A percentile compares a stretch with the other conserved stretches of the same genome.
Evolutionary conservation across 2,113 vertebrate genomes (phyloP).

Genomic region (Elephantulus edwardii): DNA sequence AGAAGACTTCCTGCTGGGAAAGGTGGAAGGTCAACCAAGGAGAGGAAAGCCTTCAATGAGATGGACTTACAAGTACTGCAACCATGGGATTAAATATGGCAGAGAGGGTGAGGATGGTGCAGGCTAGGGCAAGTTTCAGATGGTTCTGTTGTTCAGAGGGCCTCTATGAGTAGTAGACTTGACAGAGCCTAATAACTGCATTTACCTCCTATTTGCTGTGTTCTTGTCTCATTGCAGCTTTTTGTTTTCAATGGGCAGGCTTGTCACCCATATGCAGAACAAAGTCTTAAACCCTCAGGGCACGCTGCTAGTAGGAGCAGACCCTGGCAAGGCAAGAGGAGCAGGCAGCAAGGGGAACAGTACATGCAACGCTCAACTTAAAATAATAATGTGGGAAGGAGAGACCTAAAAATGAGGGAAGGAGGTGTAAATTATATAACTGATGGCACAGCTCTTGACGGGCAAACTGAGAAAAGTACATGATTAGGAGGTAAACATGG

Average conservation of each 20-base stretch:
- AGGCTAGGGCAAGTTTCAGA: too few relatives aligned
- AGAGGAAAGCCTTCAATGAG: too few relatives aligned
- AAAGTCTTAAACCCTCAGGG: background rate
- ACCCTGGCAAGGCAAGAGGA: background rate
- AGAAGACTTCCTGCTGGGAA: too few relatives aligned
- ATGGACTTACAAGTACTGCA: too few relatives aligned
- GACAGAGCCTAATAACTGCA: too few relatives aligned
- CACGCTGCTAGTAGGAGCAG: conserved; percentile 4
- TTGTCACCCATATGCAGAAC: background rate
- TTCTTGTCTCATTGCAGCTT: background rate
- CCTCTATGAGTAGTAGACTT: too few relatives aligned
- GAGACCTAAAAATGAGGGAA: conserved; percentile 72
- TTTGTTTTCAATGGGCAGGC: conserved; percentile 4
- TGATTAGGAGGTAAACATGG: conserved; percentile 50
- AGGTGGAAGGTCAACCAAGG: too few relatives aligned
- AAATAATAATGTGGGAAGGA: conserved; percentile 72
- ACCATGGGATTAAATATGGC: too few relatives aligned
- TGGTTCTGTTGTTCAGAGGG: too few relatives aligned
- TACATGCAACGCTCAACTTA: conserved; percentile 43
- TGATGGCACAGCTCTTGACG: conserved; percentile 63
- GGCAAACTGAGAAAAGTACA: conserved; percentile 55
- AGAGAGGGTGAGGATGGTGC: too few relatives aligned
- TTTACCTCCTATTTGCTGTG: background rate
- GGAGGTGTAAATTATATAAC: conserved; percentile 78
- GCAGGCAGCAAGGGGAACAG: conserved; percentile 5